phyloP scores from a whole-genome alignment of 2,888 invertebrate genomes.

The Callyntrura guangdongensis region DNA sequence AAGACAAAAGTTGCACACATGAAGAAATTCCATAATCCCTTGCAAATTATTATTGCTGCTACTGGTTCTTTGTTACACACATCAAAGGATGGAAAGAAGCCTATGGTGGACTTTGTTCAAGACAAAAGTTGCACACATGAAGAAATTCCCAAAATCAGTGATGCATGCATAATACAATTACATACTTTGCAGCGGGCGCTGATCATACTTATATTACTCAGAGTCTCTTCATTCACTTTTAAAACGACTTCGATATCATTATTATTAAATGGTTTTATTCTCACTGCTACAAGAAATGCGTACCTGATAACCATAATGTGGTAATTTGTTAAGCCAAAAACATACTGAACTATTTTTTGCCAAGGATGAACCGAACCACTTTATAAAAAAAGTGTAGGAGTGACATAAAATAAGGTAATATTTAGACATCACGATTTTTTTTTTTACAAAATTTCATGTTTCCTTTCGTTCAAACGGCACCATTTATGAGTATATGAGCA shows the following conservation, averaged over 20 bases:
- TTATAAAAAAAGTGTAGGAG: too few relatives aligned
- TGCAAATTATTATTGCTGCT: too few relatives aligned
- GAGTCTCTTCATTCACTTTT: slow-evolving; percentile 33
- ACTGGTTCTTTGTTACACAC: too few relatives aligned
- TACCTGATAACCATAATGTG: neutral
- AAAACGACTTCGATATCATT: slow-evolving; percentile 7
- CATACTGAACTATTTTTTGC: slow-evolving; percentile 15
- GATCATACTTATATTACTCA: neutral
- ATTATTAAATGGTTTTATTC: neutral
- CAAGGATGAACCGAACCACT: slow-evolving; percentile 7
- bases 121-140: neutral
- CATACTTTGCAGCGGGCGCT: neutral
- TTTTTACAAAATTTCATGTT: neutral
- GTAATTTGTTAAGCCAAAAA: neutral
- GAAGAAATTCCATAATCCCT: slow-evolving; percentile 14
- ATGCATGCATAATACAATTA: slow-evolving; percentile 43
- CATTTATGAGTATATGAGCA: neutral
- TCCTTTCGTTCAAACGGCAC: too few relatives aligned
- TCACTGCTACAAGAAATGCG: neutral
- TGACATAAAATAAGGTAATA: neutral
- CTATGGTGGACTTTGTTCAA: slow-evolving; percentile 2
- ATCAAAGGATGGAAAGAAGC: neutral
- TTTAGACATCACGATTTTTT: neutral
- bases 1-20: neutral
- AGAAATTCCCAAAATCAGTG: slow-evolving; percentile 30